A percentile compares a stretch with the other conserved stretches of the same genome.
These are phyloP conservation scores for Yponomeuta malinellus DNA, from an alignment of 2,888 invertebrate genomes.

Conservation along the genomic window DNA sequence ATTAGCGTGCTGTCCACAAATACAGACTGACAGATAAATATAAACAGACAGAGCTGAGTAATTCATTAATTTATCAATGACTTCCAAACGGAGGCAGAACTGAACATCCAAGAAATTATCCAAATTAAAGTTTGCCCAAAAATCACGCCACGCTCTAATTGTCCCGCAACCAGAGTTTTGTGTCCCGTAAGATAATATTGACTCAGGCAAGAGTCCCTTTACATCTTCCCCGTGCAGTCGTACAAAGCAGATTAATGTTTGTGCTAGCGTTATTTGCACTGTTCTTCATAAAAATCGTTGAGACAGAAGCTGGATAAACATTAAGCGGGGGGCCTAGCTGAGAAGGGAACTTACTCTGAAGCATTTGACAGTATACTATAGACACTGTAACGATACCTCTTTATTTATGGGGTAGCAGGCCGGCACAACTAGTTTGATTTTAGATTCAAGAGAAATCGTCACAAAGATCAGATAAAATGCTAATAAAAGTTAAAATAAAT, in stretches of 20 bases:
- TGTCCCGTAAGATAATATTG: conserved; percentile 73
- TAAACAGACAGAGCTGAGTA: not conserved
- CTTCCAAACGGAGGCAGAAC: conserved; percentile 2
- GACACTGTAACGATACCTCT: too few relatives aligned
- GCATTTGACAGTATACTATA: not conserved
- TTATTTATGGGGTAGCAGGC: too few relatives aligned
- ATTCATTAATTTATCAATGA: not conserved
- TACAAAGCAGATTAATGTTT: conserved; percentile 75
- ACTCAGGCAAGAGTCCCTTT: conserved; percentile 53
- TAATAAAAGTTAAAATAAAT: too few relatives aligned
- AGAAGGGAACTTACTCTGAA: not conserved
- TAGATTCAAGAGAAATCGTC: too few relatives aligned
- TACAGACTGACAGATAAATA: not conserved
- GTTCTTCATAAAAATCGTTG: conserved; percentile 72
- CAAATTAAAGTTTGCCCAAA: conserved; percentile 69
- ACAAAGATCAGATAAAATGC: too few relatives aligned
- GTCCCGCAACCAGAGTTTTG: conserved; percentile 51
- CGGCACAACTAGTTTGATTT: too few relatives aligned
- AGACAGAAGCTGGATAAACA: conserved; percentile 61
- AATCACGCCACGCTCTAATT: conserved; percentile 73
- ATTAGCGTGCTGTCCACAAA: not conserved
- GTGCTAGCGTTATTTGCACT: conserved; percentile 61
- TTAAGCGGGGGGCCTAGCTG: conserved; percentile 25
- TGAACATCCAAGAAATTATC: conserved; percentile 19
- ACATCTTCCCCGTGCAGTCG: conserved; percentile 58